A percentile compares a stretch with the other conserved stretches of the same genome.
Conservation (phyloP, 2,113 vertebrate species). For the Silurus asotus region DNA sequence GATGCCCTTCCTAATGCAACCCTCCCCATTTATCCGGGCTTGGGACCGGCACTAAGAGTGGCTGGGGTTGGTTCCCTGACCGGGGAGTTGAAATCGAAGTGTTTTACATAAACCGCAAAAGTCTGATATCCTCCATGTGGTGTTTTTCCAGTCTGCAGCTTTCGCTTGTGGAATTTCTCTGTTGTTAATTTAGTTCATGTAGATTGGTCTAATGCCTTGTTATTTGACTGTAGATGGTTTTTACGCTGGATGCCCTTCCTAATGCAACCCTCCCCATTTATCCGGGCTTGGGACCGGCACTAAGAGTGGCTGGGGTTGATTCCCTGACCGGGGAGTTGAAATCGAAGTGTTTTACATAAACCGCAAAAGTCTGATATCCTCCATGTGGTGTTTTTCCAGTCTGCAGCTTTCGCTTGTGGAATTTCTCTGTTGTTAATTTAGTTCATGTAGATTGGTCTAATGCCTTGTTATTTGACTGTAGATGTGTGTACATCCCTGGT, state of each 20-base stretch:
- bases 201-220: constrained; percentile 10
- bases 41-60: no score
- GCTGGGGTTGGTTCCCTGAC: no score
- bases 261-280: no score
- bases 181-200: constrained; percentile 32
- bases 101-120: neutral
- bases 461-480: constrained; percentile 22
- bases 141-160: constrained; percentile 29
- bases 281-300: no score
- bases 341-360: neutral
- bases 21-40: no score
- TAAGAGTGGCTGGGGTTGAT: no score
- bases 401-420: constrained; percentile 20
- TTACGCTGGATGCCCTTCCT: no score
- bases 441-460: constrained; percentile 21
- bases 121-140: neutral
- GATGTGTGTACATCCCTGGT: constrained; percentile 21
- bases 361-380: neutral
- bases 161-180: constrained; percentile 4
- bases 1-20: no score
- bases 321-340: no score
- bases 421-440: constrained; percentile 22
- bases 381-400: constrained; percentile 13
- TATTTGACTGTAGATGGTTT: no score
- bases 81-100: neutral